Evolutionary conservation across 2,113 vertebrate genomes (phyloP).

Genomic region (Tenrec ecaudatus): DNA sequence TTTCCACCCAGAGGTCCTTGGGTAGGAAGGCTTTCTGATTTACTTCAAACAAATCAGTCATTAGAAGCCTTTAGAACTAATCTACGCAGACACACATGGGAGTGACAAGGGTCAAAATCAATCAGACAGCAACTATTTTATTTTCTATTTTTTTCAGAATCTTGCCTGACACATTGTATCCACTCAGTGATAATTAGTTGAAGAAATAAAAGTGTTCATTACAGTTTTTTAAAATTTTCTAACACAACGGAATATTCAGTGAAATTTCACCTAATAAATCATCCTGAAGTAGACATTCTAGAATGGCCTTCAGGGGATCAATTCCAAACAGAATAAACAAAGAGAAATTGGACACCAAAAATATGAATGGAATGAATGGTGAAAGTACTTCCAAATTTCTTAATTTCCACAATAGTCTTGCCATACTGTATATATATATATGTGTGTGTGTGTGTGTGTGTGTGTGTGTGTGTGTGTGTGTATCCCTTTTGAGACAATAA

Average conservation of each 20-base stretch:
- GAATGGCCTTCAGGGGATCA: not conserved
- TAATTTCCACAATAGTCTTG: not conserved
- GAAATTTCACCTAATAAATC: not conserved
- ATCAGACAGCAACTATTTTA: not conserved
- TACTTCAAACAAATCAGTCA: not conserved
- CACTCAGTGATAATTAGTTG: not conserved
- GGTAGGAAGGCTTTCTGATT: not conserved
- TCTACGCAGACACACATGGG: not conserved
- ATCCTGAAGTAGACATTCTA: not conserved
- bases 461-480: not conserved
- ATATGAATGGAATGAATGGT: not conserved
- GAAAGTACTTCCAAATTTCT: not conserved
- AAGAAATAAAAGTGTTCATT: not conserved
- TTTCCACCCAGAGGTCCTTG: not conserved
- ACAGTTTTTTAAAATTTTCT: not conserved
- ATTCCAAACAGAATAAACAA: not conserved
- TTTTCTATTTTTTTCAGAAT: not conserved
- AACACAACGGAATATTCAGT: not conserved
- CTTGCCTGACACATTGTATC: too few species aligned
- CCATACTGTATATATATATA: too few species aligned
- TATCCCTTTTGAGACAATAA: not conserved
- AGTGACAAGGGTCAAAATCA: not conserved
- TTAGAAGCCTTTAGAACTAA: not conserved
- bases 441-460: not conserved
- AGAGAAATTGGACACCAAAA: not conserved